Base-by-base conservation (phyloP, 2,888 invertebrate genomes). In the Heteromyza rotundicornis region DNA sequence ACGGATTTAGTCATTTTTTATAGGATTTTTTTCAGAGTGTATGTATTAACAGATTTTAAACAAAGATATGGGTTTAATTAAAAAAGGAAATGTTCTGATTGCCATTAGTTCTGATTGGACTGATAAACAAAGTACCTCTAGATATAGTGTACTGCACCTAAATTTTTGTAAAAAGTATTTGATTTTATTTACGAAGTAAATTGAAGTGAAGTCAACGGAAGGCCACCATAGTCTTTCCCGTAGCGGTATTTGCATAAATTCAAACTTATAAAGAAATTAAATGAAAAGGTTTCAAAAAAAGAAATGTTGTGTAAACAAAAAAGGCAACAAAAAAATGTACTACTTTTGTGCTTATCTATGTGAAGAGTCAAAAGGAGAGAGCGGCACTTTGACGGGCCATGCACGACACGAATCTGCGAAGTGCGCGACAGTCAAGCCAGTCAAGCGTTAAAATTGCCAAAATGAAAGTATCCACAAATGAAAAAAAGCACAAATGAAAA, bases 391-490 rank as follows among this genome's bases (percentile, higher is more conserved):
- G n/a, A 50, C 62, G 40, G 19, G 24, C 44, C 20, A 36, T 51
- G 55, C 51, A 40, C 40, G n/a, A n/a, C 40, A 40, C 40, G 32
- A 12, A 5, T 5, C 32, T 8, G 7, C 32, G 7, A 32, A n/a
- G 40, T n/a, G 14, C 40, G n/a, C 10, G 10, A 40, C 16, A 40
- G 27, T 27, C 5, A 10, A 27, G 27, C 27, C 72, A 79, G 67
- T 80, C 72, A 78, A 73, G 78, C 78, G 79, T 80, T 78, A 78
- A 79, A 77, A 78, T 79, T 76, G 70, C 67, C 53, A 57, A 61
- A 60, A 60, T 55, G 44, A 19, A 57, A 19, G 32, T 27, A 49
- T 47, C n/a, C 10, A 61, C 53, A 64, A 64, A 59, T 57, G 54
- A 58, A 60, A 59, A 63, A 65, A 65, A 67, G 60, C 57, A 68